Evolutionary conservation across 2,797 vertebrate genomes (phyloP).

Genomic region (Telmatherina bonti): DNA sequence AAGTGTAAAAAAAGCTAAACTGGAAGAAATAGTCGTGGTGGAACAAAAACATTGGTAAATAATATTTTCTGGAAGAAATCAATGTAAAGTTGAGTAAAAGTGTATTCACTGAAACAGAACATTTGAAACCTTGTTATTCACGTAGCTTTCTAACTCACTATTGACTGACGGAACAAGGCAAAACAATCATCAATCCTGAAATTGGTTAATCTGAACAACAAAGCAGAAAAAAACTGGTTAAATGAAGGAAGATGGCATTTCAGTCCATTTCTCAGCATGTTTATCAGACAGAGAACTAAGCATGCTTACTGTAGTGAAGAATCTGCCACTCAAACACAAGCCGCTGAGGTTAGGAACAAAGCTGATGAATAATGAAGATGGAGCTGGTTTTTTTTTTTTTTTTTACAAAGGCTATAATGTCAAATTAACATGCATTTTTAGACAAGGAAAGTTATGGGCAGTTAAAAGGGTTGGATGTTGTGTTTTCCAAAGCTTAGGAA

Average conservation of each 20-base stretch:
- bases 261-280: neutral
- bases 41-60: neutral
- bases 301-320: neutral
- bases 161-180: neutral
- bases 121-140: neutral
- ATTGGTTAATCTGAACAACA: neutral
- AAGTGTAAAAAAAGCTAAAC: neutral
- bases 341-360: neutral
- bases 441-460: conserved; percentile 7
- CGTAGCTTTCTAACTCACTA: neutral
- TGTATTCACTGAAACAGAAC: neutral
- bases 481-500: conserved; percentile 41
- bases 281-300: neutral
- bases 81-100: neutral
- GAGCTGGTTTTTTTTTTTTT: neutral
- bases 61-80: neutral
- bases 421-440: conserved; percentile 4
- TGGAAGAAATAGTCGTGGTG: neutral
- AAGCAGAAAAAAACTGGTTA: neutral
- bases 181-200: neutral
- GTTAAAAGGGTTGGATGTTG: neutral
- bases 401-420: neutral
- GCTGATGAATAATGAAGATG: neutral
- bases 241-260: neutral
- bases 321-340: neutral